Conservation (phyloP, 2,797 vertebrate species). For the Aotus griseimembra region DNA sequence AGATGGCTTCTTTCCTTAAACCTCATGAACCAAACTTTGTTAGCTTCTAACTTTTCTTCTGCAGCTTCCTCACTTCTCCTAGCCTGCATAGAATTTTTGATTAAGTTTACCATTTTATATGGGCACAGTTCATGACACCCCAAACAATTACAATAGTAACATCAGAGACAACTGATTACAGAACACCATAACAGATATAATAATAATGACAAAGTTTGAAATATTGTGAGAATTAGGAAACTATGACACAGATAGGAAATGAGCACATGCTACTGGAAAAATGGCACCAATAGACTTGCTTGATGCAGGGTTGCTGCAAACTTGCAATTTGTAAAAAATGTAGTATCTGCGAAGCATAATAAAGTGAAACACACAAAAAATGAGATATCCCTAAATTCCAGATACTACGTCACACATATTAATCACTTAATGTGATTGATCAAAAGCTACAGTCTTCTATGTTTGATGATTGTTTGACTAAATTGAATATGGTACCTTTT, state of each 20-base stretch:
- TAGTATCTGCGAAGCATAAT: background rate
- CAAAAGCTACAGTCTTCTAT: background rate
- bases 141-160: background rate
- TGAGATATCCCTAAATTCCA: background rate
- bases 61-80: background rate
- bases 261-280: background rate
- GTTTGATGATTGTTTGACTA: constrained; percentile 37
- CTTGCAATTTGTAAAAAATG: background rate
- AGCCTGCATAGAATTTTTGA: background rate
- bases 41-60: background rate
- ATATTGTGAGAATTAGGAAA: background rate
- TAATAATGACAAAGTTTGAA: background rate
- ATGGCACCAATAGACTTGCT: background rate
- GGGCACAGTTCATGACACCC: background rate
- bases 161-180: background rate
- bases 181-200: background rate
- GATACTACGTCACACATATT: background rate
- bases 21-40: background rate
- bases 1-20: background rate
- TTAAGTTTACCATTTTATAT: background rate
- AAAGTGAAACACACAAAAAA: background rate
- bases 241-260: background rate
- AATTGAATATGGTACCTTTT: background rate
- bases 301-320: background rate
- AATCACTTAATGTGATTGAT: background rate